Conservation (phyloP, 2,888 invertebrate genomes). For the Mamestra brassicae region DNA sequence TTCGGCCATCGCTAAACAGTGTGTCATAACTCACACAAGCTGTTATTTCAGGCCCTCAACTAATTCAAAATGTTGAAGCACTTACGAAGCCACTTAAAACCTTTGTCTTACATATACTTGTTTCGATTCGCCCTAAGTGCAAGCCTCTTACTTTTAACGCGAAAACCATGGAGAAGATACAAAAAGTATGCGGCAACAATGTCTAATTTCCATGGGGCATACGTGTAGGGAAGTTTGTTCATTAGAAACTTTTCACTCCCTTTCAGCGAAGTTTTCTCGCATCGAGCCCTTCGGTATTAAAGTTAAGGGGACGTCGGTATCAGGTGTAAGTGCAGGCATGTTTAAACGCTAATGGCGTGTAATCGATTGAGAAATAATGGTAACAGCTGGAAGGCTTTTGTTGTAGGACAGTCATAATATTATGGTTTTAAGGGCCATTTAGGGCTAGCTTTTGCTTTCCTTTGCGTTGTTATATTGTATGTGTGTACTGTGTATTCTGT, state of each 20-base stretch:
- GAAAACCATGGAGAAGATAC: slow-evolving; percentile 28
- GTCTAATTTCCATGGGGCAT: slow-evolving; percentile 56
- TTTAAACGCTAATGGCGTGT: slow-evolving; percentile 11
- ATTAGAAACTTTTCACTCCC: slow-evolving; percentile 55
- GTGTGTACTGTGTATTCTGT: too few relatives aligned
- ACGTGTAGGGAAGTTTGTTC: slow-evolving; percentile 50
- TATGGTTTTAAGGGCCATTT: too few relatives aligned
- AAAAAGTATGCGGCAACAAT: slow-evolving; percentile 59
- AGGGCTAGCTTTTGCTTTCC: too few relatives aligned
- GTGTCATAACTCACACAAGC: not conserved
- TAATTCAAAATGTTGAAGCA: not conserved
- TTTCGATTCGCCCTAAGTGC: slow-evolving; percentile 9
- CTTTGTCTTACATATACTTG: not conserved
- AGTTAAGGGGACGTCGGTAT: slow-evolving; percentile 16
- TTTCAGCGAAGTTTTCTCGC: slow-evolving; percentile 40
- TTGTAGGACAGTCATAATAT: not conserved
- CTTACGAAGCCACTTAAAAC: not conserved
- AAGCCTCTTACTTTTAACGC: not conserved
- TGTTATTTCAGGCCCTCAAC: not conserved
- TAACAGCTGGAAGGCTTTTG: not conserved
- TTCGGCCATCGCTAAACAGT: too few relatives aligned
- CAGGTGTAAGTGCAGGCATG: slow-evolving; percentile 28
- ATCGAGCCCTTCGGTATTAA: slow-evolving; percentile 21
- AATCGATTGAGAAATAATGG: slow-evolving; percentile 18
- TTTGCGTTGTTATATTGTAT: too few relatives aligned